These are phyloP conservation scores for Xiphias gladius DNA, from an alignment of 2,113 vertebrate genomes.

Conservation along the genomic window DNA sequence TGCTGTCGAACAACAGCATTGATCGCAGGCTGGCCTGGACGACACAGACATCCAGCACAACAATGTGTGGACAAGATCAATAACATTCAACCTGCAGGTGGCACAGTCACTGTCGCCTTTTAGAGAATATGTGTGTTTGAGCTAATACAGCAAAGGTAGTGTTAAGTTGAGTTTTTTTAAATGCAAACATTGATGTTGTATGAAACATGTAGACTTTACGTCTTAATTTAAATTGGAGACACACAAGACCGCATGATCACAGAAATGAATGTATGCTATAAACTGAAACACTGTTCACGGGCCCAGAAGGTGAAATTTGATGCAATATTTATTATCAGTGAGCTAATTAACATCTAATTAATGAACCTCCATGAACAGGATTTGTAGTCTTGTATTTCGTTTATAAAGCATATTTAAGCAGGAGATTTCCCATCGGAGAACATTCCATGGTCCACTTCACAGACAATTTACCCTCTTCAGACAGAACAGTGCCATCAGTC, in stretches of 20 bases:
- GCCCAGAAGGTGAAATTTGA: slow-evolving; percentile 21
- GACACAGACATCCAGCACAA: slow-evolving; percentile 47
- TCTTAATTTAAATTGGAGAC: neutral
- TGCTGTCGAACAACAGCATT: slow-evolving; percentile 52
- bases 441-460: slow-evolving; percentile 53
- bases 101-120: slow-evolving; percentile 3
- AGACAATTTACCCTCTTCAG: slow-evolving; percentile 53
- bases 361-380: slow-evolving; percentile 11
- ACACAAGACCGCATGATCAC: neutral
- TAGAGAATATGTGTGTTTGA: neutral
- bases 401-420: slow-evolving; percentile 57
- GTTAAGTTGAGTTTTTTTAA: slow-evolving; percentile 3
- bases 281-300: slow-evolving; percentile 12
- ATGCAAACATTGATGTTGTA: neutral
- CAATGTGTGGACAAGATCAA: slow-evolving; percentile 44
- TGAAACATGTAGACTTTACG: neutral
- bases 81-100: slow-evolving; percentile 39
- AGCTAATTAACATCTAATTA: slow-evolving; percentile 58
- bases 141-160: neutral
- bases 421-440: slow-evolving; percentile 52
- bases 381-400: slow-evolving; percentile 49
- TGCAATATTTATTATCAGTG: slow-evolving; percentile 33
- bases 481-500: slow-evolving; percentile 26
- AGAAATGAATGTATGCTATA: neutral
- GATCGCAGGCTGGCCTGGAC: slow-evolving; percentile 44